These are phyloP conservation scores for Parnassius smintheus DNA, from an alignment of 2,888 invertebrate species.

Conservation along the genomic window DNA sequence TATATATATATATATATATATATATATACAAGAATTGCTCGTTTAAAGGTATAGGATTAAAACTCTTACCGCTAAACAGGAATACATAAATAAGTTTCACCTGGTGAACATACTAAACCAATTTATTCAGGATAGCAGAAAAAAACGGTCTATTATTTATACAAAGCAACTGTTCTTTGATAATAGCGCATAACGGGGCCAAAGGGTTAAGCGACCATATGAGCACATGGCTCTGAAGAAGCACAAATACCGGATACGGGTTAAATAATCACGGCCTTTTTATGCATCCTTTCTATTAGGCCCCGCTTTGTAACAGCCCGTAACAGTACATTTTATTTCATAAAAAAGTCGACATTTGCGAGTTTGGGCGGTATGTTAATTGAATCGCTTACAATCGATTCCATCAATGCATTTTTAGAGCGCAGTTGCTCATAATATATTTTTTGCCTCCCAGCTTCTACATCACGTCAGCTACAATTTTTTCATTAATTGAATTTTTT, in stretches of 20 bases:
- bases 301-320: conserved; percentile 62
- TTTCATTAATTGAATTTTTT: conserved; percentile 25
- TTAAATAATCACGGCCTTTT: conserved; percentile 75
- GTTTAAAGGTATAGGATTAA: no score
- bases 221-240: conserved; percentile 57
- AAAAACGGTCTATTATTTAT: conserved; percentile 59
- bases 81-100: conserved; percentile 41
- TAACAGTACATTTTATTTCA: conserved; percentile 59
- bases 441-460: conserved; percentile 26
- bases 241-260: conserved; percentile 73
- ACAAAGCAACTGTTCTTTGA: conserved; percentile 72
- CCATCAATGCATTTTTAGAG: conserved; percentile 46
- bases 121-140: conserved; percentile 42
- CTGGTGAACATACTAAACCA: conserved; percentile 48
- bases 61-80: neutral
- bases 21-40: no score
- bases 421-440: conserved; percentile 24
- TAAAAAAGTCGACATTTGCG: conserved; percentile 66
- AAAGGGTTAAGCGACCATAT: conserved; percentile 77
- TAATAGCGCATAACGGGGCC: conserved; percentile 73
- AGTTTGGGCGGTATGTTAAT: conserved; percentile 62
- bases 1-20: no score
- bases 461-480: conserved; percentile 22
- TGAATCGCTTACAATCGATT: conserved; percentile 56
- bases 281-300: conserved; percentile 65